Base-by-base conservation (phyloP, 2,888 invertebrate species). In the Flexamia atlantica region DNA sequence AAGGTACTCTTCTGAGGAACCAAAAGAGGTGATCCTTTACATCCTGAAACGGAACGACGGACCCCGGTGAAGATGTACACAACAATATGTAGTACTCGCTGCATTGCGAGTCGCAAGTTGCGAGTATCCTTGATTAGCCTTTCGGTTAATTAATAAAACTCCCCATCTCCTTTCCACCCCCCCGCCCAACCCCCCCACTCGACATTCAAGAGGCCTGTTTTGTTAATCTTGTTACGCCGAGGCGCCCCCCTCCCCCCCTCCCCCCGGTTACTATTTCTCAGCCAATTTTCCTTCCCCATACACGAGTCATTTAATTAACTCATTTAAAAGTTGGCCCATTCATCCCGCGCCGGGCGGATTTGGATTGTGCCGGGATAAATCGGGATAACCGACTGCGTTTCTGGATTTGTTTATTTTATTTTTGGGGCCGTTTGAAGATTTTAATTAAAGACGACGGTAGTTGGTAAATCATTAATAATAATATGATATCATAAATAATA, bases 71-170 rank as follows among this genome's bases (percentile, higher is more conserved):
- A 12, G 40, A 40, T 17, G 14, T 17, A 9, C 28, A 40, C 40
- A 7, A 70, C n/a, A 68, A 17, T 23, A 81, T 79, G 74, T 60
- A 72, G 53, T n/a, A n/a, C n/a, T n/a, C n/a, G 36, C 64, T 68
- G 46, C 28, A 64, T 46, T 40, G 80, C 42, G 46, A 36, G 30
- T 28, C 30, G 74, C 12, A 40, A n/a, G 7, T n/a, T n/a, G n/a
- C 12, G 83, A 64, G 79, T 83, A 83, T 42, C 76, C 84, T 84
- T 84, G 83, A 84, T 84, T 84, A 84, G 84, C 80, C 84, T 76
- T 82, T 70, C 57, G 46, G 84, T 84, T 84, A 84, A 84, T 84
- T 84, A 84, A 84, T 84, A 84, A 84, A 80, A 81, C 84, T 81
- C 60, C 80, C 80, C 83, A 76, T 80, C 60, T 64, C 76, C 14